phyloP scores from a whole-genome alignment of 2,888 invertebrate species.

The Leptothorax acervorum region DNA sequence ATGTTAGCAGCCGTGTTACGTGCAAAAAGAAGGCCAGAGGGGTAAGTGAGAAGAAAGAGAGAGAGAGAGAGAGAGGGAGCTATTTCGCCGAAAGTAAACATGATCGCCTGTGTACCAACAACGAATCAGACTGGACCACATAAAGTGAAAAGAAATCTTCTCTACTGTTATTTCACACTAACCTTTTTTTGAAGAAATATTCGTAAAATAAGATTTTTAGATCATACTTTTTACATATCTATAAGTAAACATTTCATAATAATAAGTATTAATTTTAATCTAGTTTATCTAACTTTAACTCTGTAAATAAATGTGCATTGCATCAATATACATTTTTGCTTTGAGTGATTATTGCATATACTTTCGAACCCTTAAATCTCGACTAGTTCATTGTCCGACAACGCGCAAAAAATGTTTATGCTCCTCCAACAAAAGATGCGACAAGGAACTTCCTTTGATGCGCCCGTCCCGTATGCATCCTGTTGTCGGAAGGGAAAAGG shows the following conservation, averaged over 20 bases:
- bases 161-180: background rate
- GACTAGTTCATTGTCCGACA: background rate
- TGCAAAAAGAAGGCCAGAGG: constrained; percentile 40
- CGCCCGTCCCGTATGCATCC: constrained; percentile 76
- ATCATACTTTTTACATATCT: too few species aligned
- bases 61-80: constrained; percentile 26
- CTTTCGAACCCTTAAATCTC: background rate
- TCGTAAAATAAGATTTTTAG: background rate
- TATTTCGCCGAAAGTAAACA: constrained; percentile 60
- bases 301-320: constrained; percentile 5
- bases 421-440: constrained; percentile 22
- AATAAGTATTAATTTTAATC: background rate
- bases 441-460: constrained; percentile 46
- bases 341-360: background rate
- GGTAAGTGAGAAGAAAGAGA: constrained; percentile 23
- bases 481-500: constrained; percentile 74
- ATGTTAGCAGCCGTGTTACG: constrained; percentile 76
- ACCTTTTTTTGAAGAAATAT: background rate
- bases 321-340: background rate
- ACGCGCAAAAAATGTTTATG: constrained; percentile 26
- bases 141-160: background rate
- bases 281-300: background rate
- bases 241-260: background rate
- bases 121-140: constrained; percentile 17
- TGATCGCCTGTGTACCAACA: constrained; percentile 13